These are phyloP conservation scores for Pangasius sanitwongsei DNA, from an alignment of 2,797 vertebrate genomes.

Conservation along the genomic window DNA sequence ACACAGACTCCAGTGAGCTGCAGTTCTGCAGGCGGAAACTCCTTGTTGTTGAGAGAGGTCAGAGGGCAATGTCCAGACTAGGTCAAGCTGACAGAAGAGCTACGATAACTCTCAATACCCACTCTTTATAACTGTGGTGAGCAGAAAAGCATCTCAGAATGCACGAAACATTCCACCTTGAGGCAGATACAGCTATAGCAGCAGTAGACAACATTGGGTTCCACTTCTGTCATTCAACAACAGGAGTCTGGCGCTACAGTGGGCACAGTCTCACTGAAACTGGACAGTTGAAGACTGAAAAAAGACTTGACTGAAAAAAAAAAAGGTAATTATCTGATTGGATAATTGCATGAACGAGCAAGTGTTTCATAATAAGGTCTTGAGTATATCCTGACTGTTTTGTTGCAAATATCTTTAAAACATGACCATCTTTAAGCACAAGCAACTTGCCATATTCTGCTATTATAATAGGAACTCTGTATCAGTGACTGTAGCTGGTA, in stretches of 20 bases:
- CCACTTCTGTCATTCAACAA: background rate
- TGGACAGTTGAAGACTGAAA: background rate
- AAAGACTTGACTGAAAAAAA: background rate
- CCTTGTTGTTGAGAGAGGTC: background rate
- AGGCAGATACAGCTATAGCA: background rate
- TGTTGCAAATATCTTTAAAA: background rate
- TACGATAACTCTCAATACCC: background rate
- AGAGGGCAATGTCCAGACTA: background rate
- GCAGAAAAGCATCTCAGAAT: background rate
- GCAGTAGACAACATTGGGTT: background rate
- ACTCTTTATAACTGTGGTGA: background rate
- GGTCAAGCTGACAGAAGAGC: background rate
- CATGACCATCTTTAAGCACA: background rate
- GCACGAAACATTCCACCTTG: background rate
- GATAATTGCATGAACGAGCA: background rate
- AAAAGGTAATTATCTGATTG: background rate
- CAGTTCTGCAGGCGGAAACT: background rate
- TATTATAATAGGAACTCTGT: background rate
- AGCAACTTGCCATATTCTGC: background rate
- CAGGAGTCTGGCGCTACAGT: background rate
- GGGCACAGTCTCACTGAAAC: background rate
- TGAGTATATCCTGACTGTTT: background rate
- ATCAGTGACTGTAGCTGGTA: background rate
- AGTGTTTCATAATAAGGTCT: background rate
- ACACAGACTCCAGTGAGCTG: background rate